A percentile compares a stretch with the other conserved stretches of the same genome.
phyloP scores from a whole-genome alignment of 2,797 vertebrate genomes.

The Clarias fuscus region DNA sequence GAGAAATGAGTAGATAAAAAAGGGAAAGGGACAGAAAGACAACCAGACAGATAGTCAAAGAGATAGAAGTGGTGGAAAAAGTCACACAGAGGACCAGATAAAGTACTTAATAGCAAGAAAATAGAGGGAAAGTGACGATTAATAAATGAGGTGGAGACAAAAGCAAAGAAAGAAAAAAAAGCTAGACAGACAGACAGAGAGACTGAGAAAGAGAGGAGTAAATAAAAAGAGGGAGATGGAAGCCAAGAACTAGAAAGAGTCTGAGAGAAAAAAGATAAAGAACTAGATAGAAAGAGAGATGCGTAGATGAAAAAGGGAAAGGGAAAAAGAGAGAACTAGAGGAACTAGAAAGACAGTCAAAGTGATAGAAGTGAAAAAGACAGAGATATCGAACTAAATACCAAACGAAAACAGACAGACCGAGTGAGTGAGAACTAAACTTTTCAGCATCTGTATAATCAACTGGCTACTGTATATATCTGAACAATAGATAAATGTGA shows the following conservation, averaged over 20 bases:
- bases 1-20: background rate
- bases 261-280: no score
- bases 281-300: background rate
- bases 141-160: background rate
- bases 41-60: conserved; percentile 24
- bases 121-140: background rate
- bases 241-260: no score
- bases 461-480: background rate
- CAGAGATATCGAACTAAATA: background rate
- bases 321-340: background rate
- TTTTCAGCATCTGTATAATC: background rate
- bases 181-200: background rate
- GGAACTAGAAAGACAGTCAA: background rate
- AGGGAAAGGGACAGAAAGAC: background rate
- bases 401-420: no score
- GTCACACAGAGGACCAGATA: no score
- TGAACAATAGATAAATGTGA: background rate
- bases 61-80: background rate
- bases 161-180: background rate
- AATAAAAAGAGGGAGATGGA: background rate
- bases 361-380: no score
- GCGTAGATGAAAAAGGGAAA: background rate
- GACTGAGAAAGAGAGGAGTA: rapidly evolving
- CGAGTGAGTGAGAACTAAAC: background rate
- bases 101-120: background rate